Evolutionary conservation across 2,888 invertebrate genomes (phyloP).

Genomic region (Melipona bicolor): DNA sequence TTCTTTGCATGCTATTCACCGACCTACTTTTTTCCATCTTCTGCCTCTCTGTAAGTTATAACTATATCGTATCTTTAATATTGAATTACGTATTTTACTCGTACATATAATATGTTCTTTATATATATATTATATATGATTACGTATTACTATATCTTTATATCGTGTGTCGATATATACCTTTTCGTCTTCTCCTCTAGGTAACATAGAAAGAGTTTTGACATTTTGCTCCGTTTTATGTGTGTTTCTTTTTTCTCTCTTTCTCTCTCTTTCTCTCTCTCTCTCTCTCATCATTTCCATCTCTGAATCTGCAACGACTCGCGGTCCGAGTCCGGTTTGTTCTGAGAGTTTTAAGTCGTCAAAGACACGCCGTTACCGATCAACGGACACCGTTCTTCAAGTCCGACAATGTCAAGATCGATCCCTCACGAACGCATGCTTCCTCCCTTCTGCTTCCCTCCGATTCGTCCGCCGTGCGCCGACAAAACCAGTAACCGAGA

Average conservation of each 20-base stretch:
- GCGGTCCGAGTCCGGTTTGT: conserved; percentile 24
- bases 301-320: conserved; percentile 32
- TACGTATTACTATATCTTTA: conserved; percentile 33
- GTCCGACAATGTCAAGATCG: conserved; percentile 24
- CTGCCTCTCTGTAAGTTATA: conserved; percentile 64
- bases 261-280: too few species aligned
- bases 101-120: conserved; percentile 54
- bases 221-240: conserved; percentile 38
- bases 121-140: conserved; percentile 15
- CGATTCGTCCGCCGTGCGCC: conserved; percentile 31
- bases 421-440: conserved; percentile 51
- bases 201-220: conserved; percentile 52
- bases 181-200: conserved; percentile 16
- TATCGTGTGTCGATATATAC: conserved; percentile 46
- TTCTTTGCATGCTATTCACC: conserved; percentile 67
- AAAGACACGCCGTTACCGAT: conserved; percentile 26
- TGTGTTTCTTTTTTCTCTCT: conserved; percentile 47
- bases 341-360: conserved; percentile 30
- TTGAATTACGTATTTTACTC: conserved; percentile 56
- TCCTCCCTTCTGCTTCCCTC: conserved; percentile 30
- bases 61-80: conserved; percentile 57
- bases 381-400: conserved; percentile 39
- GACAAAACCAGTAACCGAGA: conserved; percentile 27
- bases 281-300: conserved; percentile 17
- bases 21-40: conserved; percentile 58